phyloP scores from a whole-genome alignment of 2,113 vertebrate species.

The Stomatorhinus ivindoensis region DNA sequence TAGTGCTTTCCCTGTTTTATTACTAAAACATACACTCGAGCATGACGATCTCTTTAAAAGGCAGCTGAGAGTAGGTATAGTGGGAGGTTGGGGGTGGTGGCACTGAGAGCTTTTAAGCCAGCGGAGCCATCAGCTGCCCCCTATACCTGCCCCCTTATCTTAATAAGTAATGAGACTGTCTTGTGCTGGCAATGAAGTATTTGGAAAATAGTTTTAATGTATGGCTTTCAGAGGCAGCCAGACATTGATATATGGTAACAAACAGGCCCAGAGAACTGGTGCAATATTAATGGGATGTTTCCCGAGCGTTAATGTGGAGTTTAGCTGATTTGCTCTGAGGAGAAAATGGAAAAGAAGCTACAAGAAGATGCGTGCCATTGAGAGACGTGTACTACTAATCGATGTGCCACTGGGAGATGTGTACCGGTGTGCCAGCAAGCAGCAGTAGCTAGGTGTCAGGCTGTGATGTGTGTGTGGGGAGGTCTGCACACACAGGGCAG shows the following conservation, averaged over 20 bases:
- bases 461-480: background rate
- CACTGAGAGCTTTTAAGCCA: constrained; percentile 63
- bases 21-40: background rate
- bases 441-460: background rate
- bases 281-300: constrained; percentile 94
- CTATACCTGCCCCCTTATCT: constrained; percentile 91
- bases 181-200: constrained; percentile 99
- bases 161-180: constrained; percentile 99
- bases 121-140: constrained; percentile 74
- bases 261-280: constrained; percentile 78
- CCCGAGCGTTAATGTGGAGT: constrained; percentile 64
- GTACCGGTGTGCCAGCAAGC: background rate
- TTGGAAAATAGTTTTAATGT: constrained; percentile 99
- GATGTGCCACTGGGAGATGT: background rate
- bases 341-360: constrained; percentile 31
- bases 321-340: constrained; percentile 65
- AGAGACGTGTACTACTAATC: background rate
- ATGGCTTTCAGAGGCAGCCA: constrained; percentile 87
- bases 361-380: constrained; percentile 19
- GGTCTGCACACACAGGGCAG: background rate
- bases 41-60: background rate
- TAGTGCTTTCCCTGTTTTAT: background rate
- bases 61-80: constrained; percentile 21
- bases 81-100: constrained; percentile 31
- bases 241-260: constrained; percentile 94